phyloP scores from a whole-genome alignment of 2,888 invertebrate species.

The Leptura quadrifasciata region DNA sequence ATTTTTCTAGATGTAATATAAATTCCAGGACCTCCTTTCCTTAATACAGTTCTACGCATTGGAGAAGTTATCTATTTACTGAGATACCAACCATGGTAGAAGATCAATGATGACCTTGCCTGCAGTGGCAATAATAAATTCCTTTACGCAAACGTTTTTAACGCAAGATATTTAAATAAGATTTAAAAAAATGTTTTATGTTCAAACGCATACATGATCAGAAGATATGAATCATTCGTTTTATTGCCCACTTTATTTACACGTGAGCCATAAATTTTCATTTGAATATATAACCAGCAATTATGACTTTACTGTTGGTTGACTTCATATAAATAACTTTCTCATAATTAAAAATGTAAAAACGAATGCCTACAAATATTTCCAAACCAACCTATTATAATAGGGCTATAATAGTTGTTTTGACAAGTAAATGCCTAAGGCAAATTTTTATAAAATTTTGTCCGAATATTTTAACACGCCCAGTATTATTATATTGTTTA shows the following conservation, averaged over 20 bases:
- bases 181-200: background rate
- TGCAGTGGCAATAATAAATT: background rate
- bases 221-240: background rate
- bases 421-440: background rate
- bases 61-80: background rate
- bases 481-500: background rate
- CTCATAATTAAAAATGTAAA: slow-evolving; percentile 3
- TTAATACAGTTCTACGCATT: background rate
- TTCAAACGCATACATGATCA: background rate
- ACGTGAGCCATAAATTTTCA: background rate
- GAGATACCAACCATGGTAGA: no score
- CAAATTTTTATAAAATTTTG: background rate
- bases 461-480: background rate
- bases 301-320: background rate
- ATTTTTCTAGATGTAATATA: background rate
- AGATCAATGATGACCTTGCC: background rate
- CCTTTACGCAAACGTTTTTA: background rate
- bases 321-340: background rate
- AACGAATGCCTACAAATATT: background rate
- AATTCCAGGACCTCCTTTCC: background rate
- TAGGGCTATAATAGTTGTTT: background rate
- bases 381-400: background rate
- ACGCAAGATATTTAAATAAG: background rate
- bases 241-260: slow-evolving; percentile 3
- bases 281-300: background rate